phyloP scores from a whole-genome alignment of 1,140 invertebrate genomes.

The Aphis gossypii region DNA sequence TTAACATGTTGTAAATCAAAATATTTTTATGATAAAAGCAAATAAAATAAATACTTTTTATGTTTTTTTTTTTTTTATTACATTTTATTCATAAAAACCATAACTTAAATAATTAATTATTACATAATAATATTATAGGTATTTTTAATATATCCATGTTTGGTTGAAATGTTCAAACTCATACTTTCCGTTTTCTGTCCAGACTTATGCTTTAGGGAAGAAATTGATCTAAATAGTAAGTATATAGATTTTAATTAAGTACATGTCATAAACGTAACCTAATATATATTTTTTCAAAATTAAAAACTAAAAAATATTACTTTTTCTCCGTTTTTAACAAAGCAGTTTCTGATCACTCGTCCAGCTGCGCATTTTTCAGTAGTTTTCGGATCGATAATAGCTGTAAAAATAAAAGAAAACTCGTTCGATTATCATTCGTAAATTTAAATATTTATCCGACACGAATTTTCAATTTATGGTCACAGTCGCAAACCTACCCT shows the following conservation, averaged over 20 bases:
- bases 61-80: not conserved
- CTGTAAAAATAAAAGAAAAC: slow-evolving; percentile 57
- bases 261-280: not conserved
- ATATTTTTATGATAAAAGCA: not conserved
- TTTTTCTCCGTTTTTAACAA: slow-evolving; percentile 62
- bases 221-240: slow-evolving; percentile 42
- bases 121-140: slow-evolving; percentile 25
- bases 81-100: slow-evolving; percentile 20
- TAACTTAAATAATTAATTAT: slow-evolving; percentile 30
- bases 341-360: slow-evolving; percentile 60
- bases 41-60: not conserved
- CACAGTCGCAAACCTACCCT: slow-evolving; percentile 57
- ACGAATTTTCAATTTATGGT: not conserved
- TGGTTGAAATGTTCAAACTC: slow-evolving; percentile 9
- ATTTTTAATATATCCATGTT: slow-evolving; percentile 38
- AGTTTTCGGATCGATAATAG: slow-evolving; percentile 59
- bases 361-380: slow-evolving; percentile 62
- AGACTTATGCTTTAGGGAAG: slow-evolving; percentile 45
- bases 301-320: slow-evolving; percentile 46
- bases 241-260: not conserved
- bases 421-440: not conserved
- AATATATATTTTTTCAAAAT: not conserved
- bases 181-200: slow-evolving; percentile 2
- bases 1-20: not conserved
- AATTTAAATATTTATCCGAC: not conserved